Base-by-base conservation (phyloP, 2,113 vertebrate species). In the Rhea americana region DNA sequence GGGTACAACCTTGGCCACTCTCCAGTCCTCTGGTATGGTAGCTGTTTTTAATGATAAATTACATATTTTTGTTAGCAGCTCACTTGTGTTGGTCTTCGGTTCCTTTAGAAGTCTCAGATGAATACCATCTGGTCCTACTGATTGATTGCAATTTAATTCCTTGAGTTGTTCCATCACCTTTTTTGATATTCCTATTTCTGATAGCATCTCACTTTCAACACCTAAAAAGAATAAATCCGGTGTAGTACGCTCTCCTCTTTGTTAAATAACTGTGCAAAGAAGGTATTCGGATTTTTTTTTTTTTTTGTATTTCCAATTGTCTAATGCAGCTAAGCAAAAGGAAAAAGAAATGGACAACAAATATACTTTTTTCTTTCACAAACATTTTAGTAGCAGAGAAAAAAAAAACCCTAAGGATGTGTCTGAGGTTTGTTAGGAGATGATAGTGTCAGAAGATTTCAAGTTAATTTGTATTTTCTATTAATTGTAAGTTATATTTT, bases 61-160 rank as follows among this genome's bases (percentile, higher is more conserved):
- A 91, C 76, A 84, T 96, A 94, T 96, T 96, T 97, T 93, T 94
- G 85, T 95, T 95, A 97, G 85, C 85, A 93, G 86, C 83, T 94
- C 85, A 90, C 82, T 95, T 95, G 94, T 39, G 67, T 55, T 94
- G 95, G 93, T 93, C 83, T 82, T 94, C 73, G 39, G 82, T 85
- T 97, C 93, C 80, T 93, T 95, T 87, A 92, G 93, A 97, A 91
- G 89, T 91, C 91, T 97, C 86, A 4, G 90, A 89, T 94, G 93
- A 96, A 94, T 88, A 93, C 73, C 91, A 96, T 95, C 94, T 95
- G 89, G 73, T 95, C 96, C 94, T 96, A 68, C 89, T 93, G 94
- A 95, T 59, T 96, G 87, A 91, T 61, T 94, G 73, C 53, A 80
- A 82, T 96, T 95, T 96, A 86, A 96, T 97, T 97, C 95, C 91